phyloP scores from a whole-genome alignment of 1,140 invertebrate species.

The Ooceraea biroi region DNA sequence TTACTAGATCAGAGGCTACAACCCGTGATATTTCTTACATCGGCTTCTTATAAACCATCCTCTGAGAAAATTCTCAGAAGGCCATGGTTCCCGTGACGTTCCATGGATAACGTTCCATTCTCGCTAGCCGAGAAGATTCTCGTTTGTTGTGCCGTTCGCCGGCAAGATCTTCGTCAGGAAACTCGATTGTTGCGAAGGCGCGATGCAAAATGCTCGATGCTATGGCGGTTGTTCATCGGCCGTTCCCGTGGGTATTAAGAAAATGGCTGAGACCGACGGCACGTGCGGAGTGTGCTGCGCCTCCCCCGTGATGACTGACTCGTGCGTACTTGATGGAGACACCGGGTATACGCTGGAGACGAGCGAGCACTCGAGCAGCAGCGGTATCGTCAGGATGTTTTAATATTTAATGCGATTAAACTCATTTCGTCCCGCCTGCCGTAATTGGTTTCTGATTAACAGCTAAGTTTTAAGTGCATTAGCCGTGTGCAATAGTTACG shows the following conservation, averaged over 20 bases:
- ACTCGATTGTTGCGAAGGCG: not conserved
- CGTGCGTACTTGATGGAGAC: slow-evolving; percentile 16
- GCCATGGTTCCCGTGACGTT: not conserved
- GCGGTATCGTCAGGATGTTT: slow-evolving; percentile 80
- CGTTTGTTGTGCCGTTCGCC: not conserved
- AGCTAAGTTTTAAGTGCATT: slow-evolving; percentile 83
- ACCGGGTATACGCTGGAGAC: slow-evolving; percentile 10
- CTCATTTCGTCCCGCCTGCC: slow-evolving; percentile 80
- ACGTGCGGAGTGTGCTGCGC: slow-evolving; percentile 61
- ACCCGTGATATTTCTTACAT: not conserved
- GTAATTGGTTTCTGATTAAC: slow-evolving; percentile 86
- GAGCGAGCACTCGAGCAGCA: slow-evolving; percentile 47
- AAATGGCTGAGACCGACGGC: slow-evolving; percentile 49
- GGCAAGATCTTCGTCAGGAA: not conserved
- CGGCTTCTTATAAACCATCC: not conserved
- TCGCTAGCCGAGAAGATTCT: no score
- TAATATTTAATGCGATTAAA: slow-evolving; percentile 86
- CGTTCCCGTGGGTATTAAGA: slow-evolving; percentile 67
- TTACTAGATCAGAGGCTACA: not conserved
- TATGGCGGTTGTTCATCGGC: slow-evolving; percentile 26
- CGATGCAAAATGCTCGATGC: slow-evolving; percentile 18
- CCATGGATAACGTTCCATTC: no score
- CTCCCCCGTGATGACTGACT: slow-evolving; percentile 59
- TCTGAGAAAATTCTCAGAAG: not conserved
- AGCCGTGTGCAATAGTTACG: slow-evolving; percentile 69